A percentile compares a stretch with the other conserved stretches of the same genome.
These are phyloP conservation scores for Muschampia plurimacula DNA, from an alignment of 2,888 invertebrate genomes.

Conservation along the genomic window DNA sequence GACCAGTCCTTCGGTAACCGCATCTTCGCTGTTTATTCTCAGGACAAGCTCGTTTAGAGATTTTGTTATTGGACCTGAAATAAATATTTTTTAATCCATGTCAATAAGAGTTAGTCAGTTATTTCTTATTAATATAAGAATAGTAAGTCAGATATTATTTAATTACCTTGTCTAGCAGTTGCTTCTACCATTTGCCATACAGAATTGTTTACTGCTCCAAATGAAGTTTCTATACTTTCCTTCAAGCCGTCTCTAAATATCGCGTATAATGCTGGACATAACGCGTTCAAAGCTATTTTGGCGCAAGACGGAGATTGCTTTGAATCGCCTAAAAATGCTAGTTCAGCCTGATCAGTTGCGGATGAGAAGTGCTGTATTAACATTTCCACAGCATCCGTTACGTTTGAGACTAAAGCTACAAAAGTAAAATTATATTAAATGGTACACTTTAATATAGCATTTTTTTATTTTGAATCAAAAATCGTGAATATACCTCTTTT, in stretches of 20 bases:
- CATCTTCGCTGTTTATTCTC: constrained; percentile 93
- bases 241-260: constrained; percentile 94
- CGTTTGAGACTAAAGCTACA: constrained; percentile 89
- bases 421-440: constrained; percentile 41
- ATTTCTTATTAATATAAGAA: neutral
- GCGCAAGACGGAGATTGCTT: constrained; percentile 88
- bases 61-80: constrained; percentile 90
- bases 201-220: constrained; percentile 94
- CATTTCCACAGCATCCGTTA: constrained; percentile 91
- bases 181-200: constrained; percentile 97
- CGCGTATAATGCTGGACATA: constrained; percentile 94
- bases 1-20: constrained; percentile 92
- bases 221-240: constrained; percentile 92
- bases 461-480: neutral
- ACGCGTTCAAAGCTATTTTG: constrained; percentile 89
- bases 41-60: constrained; percentile 93
- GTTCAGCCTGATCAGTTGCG: constrained; percentile 87
- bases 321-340: constrained; percentile 86
- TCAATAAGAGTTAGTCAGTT: neutral
- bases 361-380: constrained; percentile 90
- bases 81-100: neutral
- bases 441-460: neutral
- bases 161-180: constrained; percentile 91
- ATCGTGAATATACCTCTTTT: constrained; percentile 78
- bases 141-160: neutral